Evolutionary conservation across 2,888 invertebrate species (phyloP).

Genomic region (Lacanobia oleracea): DNA sequence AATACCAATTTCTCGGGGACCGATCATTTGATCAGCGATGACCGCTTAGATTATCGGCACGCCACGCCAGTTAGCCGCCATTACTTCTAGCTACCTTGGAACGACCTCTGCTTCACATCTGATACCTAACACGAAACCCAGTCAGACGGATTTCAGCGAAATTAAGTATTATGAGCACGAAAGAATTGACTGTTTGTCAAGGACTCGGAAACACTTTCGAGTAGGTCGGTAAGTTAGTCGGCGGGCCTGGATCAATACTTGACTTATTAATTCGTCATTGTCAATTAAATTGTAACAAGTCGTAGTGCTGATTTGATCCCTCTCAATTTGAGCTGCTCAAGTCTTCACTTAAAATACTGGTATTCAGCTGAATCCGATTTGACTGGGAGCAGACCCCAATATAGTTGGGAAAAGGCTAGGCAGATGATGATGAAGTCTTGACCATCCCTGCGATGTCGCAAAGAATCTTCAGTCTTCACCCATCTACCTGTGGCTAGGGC

Average conservation of each 20-base stretch:
- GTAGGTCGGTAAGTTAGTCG: neutral
- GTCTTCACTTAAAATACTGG: too few relatives aligned
- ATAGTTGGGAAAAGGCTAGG: too few relatives aligned
- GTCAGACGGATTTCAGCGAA: slow-evolving; percentile 33
- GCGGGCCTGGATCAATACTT: neutral
- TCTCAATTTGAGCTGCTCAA: too few relatives aligned
- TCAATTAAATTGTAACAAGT: neutral
- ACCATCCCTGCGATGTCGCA: too few relatives aligned
- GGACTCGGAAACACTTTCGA: slow-evolving; percentile 21
- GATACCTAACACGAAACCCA: slow-evolving; percentile 51
- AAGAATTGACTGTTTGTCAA: slow-evolving; percentile 22
- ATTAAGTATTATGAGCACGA: slow-evolving; percentile 14
- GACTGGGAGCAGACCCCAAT: too few relatives aligned
- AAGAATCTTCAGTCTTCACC: too few relatives aligned
- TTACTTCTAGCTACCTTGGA: slow-evolving; percentile 44
- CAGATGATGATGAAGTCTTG: too few relatives aligned
- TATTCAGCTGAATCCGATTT: too few relatives aligned
- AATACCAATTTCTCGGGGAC: slow-evolving; percentile 13
- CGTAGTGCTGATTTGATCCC: too few relatives aligned
- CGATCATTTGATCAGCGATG: slow-evolving; percentile 51
- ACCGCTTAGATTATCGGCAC: slow-evolving; percentile 65
- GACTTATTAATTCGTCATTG: neutral
- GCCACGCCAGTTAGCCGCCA: slow-evolving; percentile 47
- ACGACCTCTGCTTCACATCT: slow-evolving; percentile 44
- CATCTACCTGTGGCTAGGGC: too few relatives aligned